Percentiles rank a stretch among this genome's conserved stretches.
These are phyloP conservation scores for Sitophilus oryzae DNA, from an alignment of 1,140 invertebrate species.

Conservation along the genomic window DNA sequence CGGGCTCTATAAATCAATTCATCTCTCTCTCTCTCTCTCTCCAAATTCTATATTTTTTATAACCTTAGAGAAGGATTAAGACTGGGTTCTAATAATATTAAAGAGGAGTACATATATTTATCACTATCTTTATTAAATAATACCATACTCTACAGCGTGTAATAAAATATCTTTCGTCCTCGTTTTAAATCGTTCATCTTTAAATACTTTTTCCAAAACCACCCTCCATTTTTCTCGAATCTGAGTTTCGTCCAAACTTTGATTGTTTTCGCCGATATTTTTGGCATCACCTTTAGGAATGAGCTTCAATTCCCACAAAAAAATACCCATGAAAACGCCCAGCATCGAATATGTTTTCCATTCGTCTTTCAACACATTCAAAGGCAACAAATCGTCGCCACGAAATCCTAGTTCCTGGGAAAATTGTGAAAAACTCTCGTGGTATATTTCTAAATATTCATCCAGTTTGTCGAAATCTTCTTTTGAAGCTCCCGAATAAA, in stretches of 20 bases:
- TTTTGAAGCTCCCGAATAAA: conserved; percentile 51
- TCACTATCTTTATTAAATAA: conserved; percentile 5
- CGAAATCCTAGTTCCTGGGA: conserved; percentile 42
- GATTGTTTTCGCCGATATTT: background rate
- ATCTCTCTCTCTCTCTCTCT: no score
- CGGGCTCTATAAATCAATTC: no score
- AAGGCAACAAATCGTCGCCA: conserved; percentile 46
- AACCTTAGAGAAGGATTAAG: no score
- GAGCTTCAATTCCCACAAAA: conserved; percentile 16
- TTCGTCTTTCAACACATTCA: conserved; percentile 40
- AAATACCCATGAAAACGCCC: conserved; percentile 26
- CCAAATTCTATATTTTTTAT: no score
- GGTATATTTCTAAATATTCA: conserved; percentile 50
- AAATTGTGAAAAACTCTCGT: conserved; percentile 44
- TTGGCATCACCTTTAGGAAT: conserved; percentile 3
- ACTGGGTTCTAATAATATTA: no score
- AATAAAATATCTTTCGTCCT: conserved; percentile 4
- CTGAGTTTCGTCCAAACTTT: conserved; percentile 4
- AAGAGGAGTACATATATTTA: no score
- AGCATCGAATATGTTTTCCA: conserved; percentile 39
- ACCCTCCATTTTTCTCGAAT: background rate
- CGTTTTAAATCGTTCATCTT: conserved; percentile 1
- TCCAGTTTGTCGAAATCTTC: conserved; percentile 46
- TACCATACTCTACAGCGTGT: conserved; percentile 15
- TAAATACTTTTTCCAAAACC: background rate